Evolutionary conservation across 2,888 invertebrate species (phyloP).

Genomic region (Exephanes ischioxanthus): DNA sequence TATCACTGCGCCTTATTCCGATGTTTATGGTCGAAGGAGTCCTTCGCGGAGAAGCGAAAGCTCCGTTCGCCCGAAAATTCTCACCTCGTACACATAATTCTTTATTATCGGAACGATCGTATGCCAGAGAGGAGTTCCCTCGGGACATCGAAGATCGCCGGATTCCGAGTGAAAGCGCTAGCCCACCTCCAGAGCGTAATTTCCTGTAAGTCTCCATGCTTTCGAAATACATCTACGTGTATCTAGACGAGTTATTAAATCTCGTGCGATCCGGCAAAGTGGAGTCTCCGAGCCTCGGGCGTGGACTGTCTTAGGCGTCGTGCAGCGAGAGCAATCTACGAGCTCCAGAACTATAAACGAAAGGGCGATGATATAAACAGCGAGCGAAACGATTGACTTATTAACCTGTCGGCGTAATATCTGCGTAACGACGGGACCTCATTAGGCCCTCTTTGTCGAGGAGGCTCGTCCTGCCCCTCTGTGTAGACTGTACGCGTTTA

Average conservation of each 20-base stretch:
- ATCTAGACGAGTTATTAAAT: neutral
- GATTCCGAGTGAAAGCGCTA: neutral
- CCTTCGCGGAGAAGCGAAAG: neutral
- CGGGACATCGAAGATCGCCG: neutral
- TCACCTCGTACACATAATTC: neutral
- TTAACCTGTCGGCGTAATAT: slow-evolving; percentile 78
- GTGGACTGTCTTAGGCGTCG: neutral
- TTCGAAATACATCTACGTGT: neutral
- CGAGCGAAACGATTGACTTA: slow-evolving; percentile 73
- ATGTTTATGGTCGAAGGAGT: neutral
- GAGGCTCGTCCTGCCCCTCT: slow-evolving; percentile 32
- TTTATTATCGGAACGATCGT: slow-evolving; percentile 10
- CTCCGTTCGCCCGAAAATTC: neutral
- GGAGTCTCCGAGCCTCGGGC: neutral
- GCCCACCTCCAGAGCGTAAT: neutral
- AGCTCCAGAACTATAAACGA: neutral
- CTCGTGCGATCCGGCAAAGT: neutral
- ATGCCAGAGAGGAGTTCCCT: slow-evolving; percentile 2
- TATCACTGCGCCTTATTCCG: neutral
- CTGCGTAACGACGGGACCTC: slow-evolving; percentile 76
- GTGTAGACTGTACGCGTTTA: neutral
- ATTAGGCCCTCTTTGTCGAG: slow-evolving; percentile 69
- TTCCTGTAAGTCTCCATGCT: neutral
- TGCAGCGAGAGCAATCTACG: neutral
- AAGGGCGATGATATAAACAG: slow-evolving; percentile 17